Evolutionary conservation across 2,113 vertebrate species (phyloP).

Genomic region (human (Homo sapiens)): GRCh38 chr1:237516501-237517000

Average conservation of each 20-base stretch:
- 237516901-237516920: background rate
- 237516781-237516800: background rate
- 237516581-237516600: background rate
- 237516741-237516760: background rate
- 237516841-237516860: background rate
- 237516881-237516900: background rate
- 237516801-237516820: background rate
- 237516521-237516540: background rate
- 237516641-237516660: background rate
- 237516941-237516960: background rate
- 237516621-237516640: background rate
- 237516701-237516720: background rate
- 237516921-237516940: background rate
- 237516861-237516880: too few species aligned
- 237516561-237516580: background rate
- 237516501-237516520: background rate
- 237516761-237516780: background rate
- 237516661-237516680: background rate
- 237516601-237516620: too few species aligned
- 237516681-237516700: too few species aligned
- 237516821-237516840: background rate
- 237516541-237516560: background rate
- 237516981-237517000: background rate
- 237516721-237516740: too few species aligned
- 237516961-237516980: background rate